Evolutionary conservation across 1,140 invertebrate species (phyloP), one percentile per base, ranked within the genome.

Genomic region (Diorhabda sublineata): DNA sequence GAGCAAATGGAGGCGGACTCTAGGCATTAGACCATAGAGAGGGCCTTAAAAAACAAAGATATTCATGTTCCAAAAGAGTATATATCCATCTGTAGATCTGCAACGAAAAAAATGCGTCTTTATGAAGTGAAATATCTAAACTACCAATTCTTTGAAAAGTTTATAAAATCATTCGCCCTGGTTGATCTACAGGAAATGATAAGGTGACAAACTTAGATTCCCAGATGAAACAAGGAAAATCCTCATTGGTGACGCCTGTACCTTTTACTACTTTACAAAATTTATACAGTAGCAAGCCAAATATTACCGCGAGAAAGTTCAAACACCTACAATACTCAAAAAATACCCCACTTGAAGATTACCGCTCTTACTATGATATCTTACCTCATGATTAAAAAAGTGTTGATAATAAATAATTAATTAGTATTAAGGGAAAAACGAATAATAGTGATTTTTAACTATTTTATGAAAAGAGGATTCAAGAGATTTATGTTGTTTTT

Each of bases 1-100:
- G 52, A 58, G 4, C 68, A 69, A 56, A 72, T 72, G 68, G 68
- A 62, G 61, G 71, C 64, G 4, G 71, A 72, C 45, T 64, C 62
- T 7, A 65, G 70, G 52, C 68, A 70, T 58, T 61, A 64, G 8
- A 66, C 64, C 11, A 72, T 70, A 58, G 65, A 69, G 45, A 41
- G 66, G 5, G 11, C 8, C n/a, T 26, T 67, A 9, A 61, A 42
- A 45, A 61, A 67, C 41, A 61, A 26, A 47, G 52, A 9, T 5
- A 61, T 67, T 3, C 61, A 67, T 61, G 66, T 67, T 41, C 66
- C 66, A 41, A 60, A 58, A 5, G 66, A 63, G 4, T 63, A 63
- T 26, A n/a, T n/a, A n/a, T 4, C n/a, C 7, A 63, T 63, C 3
- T 63, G 61, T 45, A 11, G 42, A 8, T 61, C 42, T 61, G 62